Percentiles rank a stretch among this genome's conserved stretches.
These are phyloP conservation scores for Artibeus jamaicensis DNA, from an alignment of 2,797 vertebrate species.

Conservation along the genomic window DNA sequence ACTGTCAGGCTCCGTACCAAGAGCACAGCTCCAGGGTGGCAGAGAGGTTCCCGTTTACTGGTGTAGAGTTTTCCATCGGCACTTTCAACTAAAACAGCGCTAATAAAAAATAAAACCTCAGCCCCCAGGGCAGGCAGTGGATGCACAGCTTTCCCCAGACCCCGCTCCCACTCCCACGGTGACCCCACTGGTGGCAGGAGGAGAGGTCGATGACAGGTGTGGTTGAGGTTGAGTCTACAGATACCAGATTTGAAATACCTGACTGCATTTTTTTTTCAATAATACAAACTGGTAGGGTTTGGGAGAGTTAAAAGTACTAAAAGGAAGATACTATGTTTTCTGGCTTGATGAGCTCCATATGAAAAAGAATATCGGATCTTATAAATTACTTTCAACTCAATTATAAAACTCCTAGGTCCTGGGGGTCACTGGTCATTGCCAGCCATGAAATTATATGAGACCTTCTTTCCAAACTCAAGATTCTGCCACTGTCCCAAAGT, in stretches of 20 bases:
- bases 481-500: background rate
- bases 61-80: background rate
- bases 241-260: background rate
- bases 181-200: no score
- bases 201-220: background rate
- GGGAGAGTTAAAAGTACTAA: background rate
- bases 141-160: background rate
- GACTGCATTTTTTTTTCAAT: background rate
- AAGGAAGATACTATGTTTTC: background rate
- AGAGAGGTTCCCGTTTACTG: background rate
- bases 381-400: background rate
- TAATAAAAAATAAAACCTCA: background rate
- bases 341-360: background rate
- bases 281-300: background rate
- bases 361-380: background rate
- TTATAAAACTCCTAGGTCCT: background rate
- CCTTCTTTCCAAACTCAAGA: conserved; percentile 1
- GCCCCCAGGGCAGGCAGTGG: background rate
- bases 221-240: background rate
- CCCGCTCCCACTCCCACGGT: background rate
- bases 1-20: background rate
- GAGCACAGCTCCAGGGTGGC: background rate
- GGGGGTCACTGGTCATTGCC: background rate
- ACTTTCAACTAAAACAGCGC: background rate
- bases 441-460: background rate